Conservation (phyloP, 2,113 vertebrate genomes). For the Alligator sinensis region DNA sequence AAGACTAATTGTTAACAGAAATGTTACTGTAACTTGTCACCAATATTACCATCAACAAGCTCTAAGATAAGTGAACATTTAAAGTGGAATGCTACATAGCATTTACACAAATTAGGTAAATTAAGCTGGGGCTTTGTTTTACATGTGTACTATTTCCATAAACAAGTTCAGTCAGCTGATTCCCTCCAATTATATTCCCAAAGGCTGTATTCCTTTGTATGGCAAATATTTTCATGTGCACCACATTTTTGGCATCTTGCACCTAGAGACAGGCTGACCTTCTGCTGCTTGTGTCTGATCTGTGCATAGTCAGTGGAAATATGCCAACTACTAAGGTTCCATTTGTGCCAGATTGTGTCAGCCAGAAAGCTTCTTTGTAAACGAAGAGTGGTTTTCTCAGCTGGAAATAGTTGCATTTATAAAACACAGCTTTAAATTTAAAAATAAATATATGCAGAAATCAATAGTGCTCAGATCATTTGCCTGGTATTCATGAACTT, state of each 20-base stretch:
- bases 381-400: conserved; percentile 1
- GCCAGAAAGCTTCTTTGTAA: conserved; percentile 9
- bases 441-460: neutral
- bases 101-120: neutral
- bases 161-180: neutral
- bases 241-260: neutral
- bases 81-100: neutral
- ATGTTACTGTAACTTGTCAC: neutral
- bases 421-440: neutral
- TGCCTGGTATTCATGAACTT: neutral
- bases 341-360: neutral
- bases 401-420: neutral
- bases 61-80: neutral
- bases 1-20: neutral
- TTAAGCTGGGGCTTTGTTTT: neutral
- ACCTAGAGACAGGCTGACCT: neutral
- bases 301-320: neutral
- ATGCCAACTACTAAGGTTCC: neutral
- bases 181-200: neutral
- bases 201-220: neutral
- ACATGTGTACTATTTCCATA: neutral
- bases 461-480: neutral
- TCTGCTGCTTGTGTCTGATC: conserved; percentile 1
- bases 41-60: neutral
- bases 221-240: neutral